Conservation (phyloP, 2,113 vertebrate species). For the Sakesphorus luctuosus region DNA sequence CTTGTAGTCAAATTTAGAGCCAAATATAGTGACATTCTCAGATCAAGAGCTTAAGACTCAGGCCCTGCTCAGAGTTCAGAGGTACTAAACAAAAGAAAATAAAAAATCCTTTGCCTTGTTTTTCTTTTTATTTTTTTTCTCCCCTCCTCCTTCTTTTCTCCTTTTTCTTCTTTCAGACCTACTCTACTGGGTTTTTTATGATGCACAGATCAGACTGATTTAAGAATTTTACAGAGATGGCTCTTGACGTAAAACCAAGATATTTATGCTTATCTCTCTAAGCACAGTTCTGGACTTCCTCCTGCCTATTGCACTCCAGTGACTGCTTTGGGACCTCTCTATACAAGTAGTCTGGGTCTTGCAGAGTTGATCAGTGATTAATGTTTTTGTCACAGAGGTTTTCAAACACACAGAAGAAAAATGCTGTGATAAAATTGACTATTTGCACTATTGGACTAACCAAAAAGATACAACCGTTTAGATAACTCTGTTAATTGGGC, state of each 20-base stretch:
- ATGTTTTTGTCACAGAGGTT: background rate
- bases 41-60: background rate
- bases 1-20: background rate
- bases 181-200: background rate
- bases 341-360: background rate
- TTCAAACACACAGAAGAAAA: background rate
- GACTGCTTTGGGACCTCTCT: background rate
- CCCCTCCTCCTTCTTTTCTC: background rate
- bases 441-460: background rate
- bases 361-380: background rate
- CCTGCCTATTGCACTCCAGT: background rate
- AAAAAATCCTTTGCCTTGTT: background rate
- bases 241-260: fast-evolving
- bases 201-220: background rate
- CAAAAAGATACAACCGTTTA: fast-evolving
- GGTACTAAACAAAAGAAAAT: background rate
- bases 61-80: background rate
- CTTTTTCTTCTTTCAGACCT: background rate
- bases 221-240: background rate
- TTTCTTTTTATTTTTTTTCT: no score
- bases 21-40: background rate
- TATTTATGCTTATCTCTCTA: background rate
- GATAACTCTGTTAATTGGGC: background rate
- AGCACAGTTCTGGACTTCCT: background rate
- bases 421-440: fast-evolving